Conservation (phyloP, 92 coral and sea anemone species). For the Chrysogorgia sp. region DNA sequence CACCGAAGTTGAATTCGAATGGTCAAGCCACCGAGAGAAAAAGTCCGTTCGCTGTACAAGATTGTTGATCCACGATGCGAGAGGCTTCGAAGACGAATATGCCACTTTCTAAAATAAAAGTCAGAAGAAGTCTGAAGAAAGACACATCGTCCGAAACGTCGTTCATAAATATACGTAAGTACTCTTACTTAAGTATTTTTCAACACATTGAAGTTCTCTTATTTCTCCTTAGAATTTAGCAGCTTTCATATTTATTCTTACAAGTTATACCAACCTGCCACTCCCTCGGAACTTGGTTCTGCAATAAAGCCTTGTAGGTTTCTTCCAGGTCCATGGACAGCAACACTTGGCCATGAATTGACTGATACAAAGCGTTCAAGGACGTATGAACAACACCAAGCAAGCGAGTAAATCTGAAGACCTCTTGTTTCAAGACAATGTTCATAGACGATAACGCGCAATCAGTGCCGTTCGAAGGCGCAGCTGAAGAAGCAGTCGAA, state of each 20-base stretch:
- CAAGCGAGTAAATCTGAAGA: slow-evolving; percentile 77
- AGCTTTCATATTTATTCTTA: too few species aligned
- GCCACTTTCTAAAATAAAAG: slow-evolving; percentile 65
- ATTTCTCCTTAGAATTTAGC: too few species aligned
- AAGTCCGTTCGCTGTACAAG: slow-evolving; percentile 80
- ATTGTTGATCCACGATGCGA: slow-evolving; percentile 93
- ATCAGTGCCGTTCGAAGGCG: slow-evolving; percentile 31
- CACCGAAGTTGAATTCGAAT: slow-evolving; percentile 34
- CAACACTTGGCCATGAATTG: slow-evolving; percentile 82
- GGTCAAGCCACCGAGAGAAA: slow-evolving; percentile 82
- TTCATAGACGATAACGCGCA: slow-evolving; percentile 60
- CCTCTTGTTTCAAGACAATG: slow-evolving; percentile 81
- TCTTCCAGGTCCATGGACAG: slow-evolving; percentile 85
- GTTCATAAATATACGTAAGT: too few species aligned
- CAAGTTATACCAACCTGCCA: slow-evolving; percentile 73
- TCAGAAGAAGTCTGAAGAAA: background rate
- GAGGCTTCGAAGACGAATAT: slow-evolving; percentile 88
- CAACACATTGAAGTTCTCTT: too few species aligned
- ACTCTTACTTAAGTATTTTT: too few species aligned
- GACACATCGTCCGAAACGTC: too few species aligned
- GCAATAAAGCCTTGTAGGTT: slow-evolving; percentile 78
- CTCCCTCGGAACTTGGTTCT: slow-evolving; percentile 79
- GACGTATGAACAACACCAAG: slow-evolving; percentile 73
- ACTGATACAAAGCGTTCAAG: slow-evolving; percentile 68
- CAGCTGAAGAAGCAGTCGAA: slow-evolving; percentile 30